Percentiles rank a stretch among this genome's conserved stretches.
phyloP scores from a whole-genome alignment of 2,888 invertebrate species.

The Ethmia dodecea region DNA sequence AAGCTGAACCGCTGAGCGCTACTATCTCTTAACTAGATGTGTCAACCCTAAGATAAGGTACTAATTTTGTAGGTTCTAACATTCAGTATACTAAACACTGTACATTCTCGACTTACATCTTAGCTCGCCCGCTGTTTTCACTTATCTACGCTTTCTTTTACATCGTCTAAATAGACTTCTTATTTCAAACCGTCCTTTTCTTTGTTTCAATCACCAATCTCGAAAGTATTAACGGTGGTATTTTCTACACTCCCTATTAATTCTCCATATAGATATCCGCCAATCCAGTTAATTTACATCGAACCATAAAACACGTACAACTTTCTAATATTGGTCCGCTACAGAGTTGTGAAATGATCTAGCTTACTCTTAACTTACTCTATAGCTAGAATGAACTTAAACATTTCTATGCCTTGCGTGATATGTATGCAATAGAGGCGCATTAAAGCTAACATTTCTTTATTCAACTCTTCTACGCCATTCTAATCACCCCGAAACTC shows the following conservation, averaged over 20 bases:
- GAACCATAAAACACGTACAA: slow-evolving; percentile 68
- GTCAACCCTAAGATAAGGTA: slow-evolving; percentile 52
- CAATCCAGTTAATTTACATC: slow-evolving; percentile 19
- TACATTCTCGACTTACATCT: slow-evolving; percentile 27
- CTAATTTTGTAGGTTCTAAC: slow-evolving; percentile 55
- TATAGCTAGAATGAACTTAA: slow-evolving; percentile 69
- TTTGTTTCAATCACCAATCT: too few relatives aligned
- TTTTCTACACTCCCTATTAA: too few relatives aligned
- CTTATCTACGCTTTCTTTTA: too few relatives aligned
- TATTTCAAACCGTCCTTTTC: too few relatives aligned
- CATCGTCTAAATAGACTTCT: too few relatives aligned
- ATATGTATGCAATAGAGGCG: slow-evolving; percentile 75
- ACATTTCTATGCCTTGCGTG: slow-evolving; percentile 71
- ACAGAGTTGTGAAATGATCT: slow-evolving; percentile 73
- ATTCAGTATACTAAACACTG: slow-evolving; percentile 50
- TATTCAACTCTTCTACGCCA: slow-evolving; percentile 33
- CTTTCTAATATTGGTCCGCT: slow-evolving; percentile 78
- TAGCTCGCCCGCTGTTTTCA: too few relatives aligned
- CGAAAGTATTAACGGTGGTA: too few relatives aligned
- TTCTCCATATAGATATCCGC: too few relatives aligned
- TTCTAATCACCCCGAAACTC: slow-evolving; percentile 23
- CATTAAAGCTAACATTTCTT: slow-evolving; percentile 57
- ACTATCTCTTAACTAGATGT: slow-evolving; percentile 59
- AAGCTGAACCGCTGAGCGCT: slow-evolving; percentile 70
- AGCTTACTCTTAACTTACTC: slow-evolving; percentile 54